These are phyloP conservation scores for Centropus bengalensis DNA, from an alignment of 2,113 vertebrate species.

Conservation along the genomic window DNA sequence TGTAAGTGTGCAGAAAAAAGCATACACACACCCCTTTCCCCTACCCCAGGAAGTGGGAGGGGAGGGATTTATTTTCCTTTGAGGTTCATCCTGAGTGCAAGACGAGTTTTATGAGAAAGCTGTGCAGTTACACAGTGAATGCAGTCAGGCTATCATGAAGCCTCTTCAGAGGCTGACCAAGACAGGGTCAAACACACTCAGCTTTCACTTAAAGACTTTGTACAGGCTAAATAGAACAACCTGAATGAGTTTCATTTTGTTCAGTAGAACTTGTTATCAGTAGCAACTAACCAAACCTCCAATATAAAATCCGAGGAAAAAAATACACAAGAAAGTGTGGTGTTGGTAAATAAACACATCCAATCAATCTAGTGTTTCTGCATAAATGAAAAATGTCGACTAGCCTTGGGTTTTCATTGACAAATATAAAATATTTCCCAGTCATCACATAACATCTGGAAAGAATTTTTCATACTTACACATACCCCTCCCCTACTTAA, in stretches of 20 bases:
- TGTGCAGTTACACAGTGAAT: background rate
- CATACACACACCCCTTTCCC: background rate
- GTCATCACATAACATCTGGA: background rate
- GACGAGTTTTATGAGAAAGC: background rate
- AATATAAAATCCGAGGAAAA: background rate
- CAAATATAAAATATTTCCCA: background rate
- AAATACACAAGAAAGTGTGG: background rate
- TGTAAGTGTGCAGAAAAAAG: background rate
- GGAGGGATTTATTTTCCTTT: background rate
- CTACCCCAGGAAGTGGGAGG: background rate
- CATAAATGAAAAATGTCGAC: background rate
- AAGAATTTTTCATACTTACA: background rate
- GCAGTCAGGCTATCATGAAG: background rate
- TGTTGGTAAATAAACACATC: background rate
- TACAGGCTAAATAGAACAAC: background rate
- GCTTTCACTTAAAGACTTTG: background rate
- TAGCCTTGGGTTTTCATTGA: background rate
- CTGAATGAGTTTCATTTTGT: conserved; percentile 11
- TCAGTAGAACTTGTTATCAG: background rate
- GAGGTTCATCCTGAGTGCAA: background rate
- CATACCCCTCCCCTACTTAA: background rate
- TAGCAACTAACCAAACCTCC: background rate
- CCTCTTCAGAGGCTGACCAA: background rate
- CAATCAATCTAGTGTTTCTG: background rate
- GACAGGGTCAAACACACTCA: background rate